Percentiles rank a stretch among this genome's conserved stretches.
phyloP scores from a whole-genome alignment of 2,797 vertebrate species.

The Pangasius mekongensis region DNA sequence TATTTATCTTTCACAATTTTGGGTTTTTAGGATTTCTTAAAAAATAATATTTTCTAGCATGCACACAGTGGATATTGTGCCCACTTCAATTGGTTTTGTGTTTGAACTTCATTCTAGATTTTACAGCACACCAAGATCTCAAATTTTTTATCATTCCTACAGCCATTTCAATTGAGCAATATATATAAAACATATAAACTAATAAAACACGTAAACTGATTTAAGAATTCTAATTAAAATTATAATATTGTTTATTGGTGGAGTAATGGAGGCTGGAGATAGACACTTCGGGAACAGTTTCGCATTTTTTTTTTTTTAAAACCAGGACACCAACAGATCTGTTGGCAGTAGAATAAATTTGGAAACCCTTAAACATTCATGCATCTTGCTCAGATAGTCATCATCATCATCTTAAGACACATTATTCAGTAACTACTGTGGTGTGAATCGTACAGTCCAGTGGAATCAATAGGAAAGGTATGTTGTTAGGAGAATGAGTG shows the following conservation, averaged over 20 bases:
- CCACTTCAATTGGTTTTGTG: background rate
- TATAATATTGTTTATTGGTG: background rate
- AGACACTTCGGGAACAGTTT: background rate
- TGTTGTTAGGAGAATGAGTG: background rate
- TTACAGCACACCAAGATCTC: background rate
- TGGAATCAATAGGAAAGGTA: background rate
- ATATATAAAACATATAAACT: background rate
- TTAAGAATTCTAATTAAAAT: background rate
- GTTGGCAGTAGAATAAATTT: background rate
- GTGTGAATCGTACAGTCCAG: background rate
- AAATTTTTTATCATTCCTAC: background rate
- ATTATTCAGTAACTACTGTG: background rate
- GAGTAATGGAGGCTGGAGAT: background rate
- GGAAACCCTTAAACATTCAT: no score
- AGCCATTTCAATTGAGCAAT: background rate
- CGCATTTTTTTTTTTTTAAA: background rate
- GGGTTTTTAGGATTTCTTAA: background rate
- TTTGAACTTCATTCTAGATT: background rate
- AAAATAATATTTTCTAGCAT: background rate
- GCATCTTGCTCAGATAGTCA: background rate
- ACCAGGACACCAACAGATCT: background rate
- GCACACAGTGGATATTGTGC: background rate
- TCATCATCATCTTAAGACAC: background rate
- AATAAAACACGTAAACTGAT: background rate
- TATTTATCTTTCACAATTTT: background rate